Conservation (phyloP, 2,888 invertebrate species). For the Sipunculus nudus region DNA sequence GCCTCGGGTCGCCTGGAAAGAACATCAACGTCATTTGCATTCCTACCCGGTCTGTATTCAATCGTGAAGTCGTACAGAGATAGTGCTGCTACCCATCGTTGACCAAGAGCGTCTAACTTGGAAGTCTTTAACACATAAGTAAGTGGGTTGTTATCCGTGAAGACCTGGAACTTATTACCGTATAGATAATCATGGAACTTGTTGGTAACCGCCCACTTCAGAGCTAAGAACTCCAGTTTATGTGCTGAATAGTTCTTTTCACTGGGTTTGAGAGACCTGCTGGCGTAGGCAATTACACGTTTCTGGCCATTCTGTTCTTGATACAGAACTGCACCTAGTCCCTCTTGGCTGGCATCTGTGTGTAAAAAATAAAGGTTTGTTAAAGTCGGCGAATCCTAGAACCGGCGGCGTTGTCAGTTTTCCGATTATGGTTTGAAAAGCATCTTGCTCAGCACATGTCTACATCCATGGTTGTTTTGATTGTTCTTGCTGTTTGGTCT, state of each 20-base stretch:
- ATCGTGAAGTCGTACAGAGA: constrained; percentile 2
- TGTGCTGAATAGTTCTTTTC: neutral
- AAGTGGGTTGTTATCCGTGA: constrained; percentile 5
- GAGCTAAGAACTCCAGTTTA: neutral
- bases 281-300: neutral
- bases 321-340: too few relatives aligned
- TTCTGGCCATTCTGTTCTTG: neutral
- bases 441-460: too few relatives aligned
- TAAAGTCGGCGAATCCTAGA: too few relatives aligned
- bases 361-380: too few relatives aligned
- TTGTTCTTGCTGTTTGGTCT: neutral
- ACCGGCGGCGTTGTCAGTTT: too few relatives aligned
- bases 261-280: neutral
- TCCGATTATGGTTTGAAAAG: too few relatives aligned
- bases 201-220: neutral
- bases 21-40: constrained; percentile 1
- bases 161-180: neutral
- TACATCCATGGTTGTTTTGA: neutral
- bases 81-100: neutral
- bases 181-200: neutral
- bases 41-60: neutral
- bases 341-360: too few relatives aligned
- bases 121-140: neutral
- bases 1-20: too few relatives aligned
- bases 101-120: neutral